phyloP scores from a whole-genome alignment of 92 coral and sea anemone genomes.

The Parazoanthus darwini region DNA sequence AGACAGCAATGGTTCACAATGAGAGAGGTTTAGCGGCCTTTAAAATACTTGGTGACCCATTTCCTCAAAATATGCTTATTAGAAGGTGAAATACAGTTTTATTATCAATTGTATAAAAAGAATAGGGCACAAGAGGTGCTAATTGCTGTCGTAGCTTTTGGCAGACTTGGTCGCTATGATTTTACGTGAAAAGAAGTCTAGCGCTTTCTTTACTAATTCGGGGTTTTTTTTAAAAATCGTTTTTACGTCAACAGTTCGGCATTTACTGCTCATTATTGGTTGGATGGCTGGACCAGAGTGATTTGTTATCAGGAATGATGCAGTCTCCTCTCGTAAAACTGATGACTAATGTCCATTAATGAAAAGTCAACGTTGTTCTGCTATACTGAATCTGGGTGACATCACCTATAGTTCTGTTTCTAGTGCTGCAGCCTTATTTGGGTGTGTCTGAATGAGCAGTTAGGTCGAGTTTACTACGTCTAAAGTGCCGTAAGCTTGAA shows the following conservation, averaged over 20 bases:
- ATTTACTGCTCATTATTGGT: background rate
- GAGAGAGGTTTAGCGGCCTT: background rate
- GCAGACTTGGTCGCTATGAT: conserved; percentile 11
- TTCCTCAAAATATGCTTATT: conserved; percentile 16
- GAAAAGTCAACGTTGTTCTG: background rate
- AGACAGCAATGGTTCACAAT: background rate
- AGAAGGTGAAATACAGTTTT: background rate
- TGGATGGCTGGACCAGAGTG: background rate
- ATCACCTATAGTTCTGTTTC: background rate
- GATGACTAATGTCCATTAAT: background rate
- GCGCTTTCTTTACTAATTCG: background rate
- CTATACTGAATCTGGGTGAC: background rate
- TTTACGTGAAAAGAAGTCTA: background rate
- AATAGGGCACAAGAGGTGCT: background rate
- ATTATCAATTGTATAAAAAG: background rate
- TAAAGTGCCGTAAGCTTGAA: background rate
- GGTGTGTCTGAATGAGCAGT: background rate
- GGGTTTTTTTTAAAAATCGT: too few species aligned
- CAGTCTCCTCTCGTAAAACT: background rate
- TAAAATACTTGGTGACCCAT: background rate
- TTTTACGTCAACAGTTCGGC: background rate
- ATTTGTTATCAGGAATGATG: conserved; percentile 9
- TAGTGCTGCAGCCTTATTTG: background rate
- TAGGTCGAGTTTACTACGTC: background rate
- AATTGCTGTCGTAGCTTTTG: conserved; percentile 5